Conservation (phyloP, 1,140 invertebrate genomes). For the Caenorhabditis inopinata region DNA sequence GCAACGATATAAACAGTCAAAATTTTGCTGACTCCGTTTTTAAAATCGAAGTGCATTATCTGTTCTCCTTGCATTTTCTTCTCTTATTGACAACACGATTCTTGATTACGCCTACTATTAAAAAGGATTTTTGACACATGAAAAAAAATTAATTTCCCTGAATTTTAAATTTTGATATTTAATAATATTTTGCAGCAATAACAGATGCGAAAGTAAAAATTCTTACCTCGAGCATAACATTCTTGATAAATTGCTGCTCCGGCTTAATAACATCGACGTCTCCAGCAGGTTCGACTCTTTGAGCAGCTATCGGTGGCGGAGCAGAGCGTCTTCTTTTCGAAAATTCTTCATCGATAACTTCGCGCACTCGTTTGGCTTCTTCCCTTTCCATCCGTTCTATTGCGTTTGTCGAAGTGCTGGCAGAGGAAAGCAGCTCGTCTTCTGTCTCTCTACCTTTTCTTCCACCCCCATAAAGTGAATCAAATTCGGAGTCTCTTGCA, state of each 20-base stretch:
- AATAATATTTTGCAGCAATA: neutral
- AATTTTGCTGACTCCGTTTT: too few species aligned
- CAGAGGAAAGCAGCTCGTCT: neutral
- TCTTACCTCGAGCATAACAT: neutral
- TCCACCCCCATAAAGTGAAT: constrained; percentile 12
- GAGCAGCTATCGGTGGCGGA: neutral
- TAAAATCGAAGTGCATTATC: too few species aligned
- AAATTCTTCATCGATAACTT: neutral
- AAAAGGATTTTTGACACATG: too few species aligned
- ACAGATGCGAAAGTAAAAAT: neutral
- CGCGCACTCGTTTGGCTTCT: constrained; percentile 2
- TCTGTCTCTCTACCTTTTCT: constrained; percentile 6
- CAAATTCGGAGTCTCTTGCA: neutral
- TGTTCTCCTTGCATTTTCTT: too few species aligned
- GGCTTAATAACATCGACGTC: constrained; percentile 18
- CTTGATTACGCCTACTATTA: too few species aligned
- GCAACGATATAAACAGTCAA: too few species aligned
- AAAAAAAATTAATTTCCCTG: too few species aligned
- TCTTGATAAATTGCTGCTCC: neutral
- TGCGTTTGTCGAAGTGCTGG: neutral
- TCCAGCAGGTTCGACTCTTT: neutral
- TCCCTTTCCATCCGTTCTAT: neutral
- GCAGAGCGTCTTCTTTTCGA: neutral
- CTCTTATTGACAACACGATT: too few species aligned
- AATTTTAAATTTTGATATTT: neutral